A percentile compares a stretch with the other conserved stretches of the same genome.
Evolutionary conservation across 2,797 vertebrate genomes (phyloP).

Genomic region (Rallus crepitans): DNA sequence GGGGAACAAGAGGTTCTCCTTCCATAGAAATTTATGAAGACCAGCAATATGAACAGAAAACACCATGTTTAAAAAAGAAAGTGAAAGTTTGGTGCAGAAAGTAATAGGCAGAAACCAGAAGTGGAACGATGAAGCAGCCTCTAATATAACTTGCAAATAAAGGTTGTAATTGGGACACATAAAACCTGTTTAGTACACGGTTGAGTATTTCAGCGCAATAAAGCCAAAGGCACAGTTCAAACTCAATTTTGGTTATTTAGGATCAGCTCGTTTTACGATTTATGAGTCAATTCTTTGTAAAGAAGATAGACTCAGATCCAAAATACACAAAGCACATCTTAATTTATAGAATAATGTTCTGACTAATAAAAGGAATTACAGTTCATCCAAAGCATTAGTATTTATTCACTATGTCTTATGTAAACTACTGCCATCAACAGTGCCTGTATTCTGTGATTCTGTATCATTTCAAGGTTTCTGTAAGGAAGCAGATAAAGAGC

Average conservation of each 20-base stretch:
- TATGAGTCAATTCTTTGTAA: neutral
- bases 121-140: neutral
- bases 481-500: neutral
- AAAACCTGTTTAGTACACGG: neutral
- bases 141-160: neutral
- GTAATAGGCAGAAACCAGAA: neutral
- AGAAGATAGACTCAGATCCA: neutral
- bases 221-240: neutral
- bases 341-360: neutral
- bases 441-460: no score
- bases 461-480: neutral
- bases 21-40: neutral
- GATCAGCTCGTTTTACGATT: neutral
- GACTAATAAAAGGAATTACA: neutral
- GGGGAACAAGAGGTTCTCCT: neutral
- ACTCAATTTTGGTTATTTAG: neutral
- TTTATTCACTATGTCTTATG: neutral
- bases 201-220: neutral
- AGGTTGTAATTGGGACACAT: neutral
- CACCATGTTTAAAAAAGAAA: neutral
- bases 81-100: neutral
- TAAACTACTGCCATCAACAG: neutral
- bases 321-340: neutral
- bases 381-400: neutral
- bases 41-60: neutral